Evolutionary conservation across 1,140 invertebrate genomes (phyloP).

Genomic region (Temnothorax longispinosus): DNA sequence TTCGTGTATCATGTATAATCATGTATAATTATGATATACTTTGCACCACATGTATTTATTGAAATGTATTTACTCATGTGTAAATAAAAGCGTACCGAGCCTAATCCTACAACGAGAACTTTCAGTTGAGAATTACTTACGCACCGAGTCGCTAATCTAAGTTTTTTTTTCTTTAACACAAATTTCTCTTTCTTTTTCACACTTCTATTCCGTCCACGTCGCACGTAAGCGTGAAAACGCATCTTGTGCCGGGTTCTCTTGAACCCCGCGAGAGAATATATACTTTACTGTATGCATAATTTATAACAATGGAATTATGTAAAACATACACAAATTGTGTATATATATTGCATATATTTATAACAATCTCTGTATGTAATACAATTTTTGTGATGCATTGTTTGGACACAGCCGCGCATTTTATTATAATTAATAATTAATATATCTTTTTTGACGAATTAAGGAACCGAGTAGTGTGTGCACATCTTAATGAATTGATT

Average conservation of each 20-base stretch:
- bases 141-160: slow-evolving; percentile 2
- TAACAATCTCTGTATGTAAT: neutral
- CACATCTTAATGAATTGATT: neutral
- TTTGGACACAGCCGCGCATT: neutral
- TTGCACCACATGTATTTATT: slow-evolving; percentile 68
- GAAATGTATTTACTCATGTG: slow-evolving; percentile 68
- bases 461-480: no score
- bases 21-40: slow-evolving; percentile 34
- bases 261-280: neutral
- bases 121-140: neutral
- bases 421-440: slow-evolving; percentile 13
- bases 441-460: neutral
- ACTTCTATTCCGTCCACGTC: neutral
- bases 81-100: slow-evolving; percentile 65
- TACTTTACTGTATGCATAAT: neutral
- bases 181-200: neutral
- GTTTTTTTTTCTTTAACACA: neutral
- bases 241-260: neutral
- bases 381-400: neutral
- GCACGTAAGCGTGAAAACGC: neutral
- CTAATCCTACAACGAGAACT: slow-evolving; percentile 39
- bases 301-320: slow-evolving; percentile 7
- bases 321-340: neutral
- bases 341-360: neutral
- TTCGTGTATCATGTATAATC: neutral